These are phyloP conservation scores for Pollenia labialis DNA, from an alignment of 2,888 invertebrate species.

Conservation along the genomic window DNA sequence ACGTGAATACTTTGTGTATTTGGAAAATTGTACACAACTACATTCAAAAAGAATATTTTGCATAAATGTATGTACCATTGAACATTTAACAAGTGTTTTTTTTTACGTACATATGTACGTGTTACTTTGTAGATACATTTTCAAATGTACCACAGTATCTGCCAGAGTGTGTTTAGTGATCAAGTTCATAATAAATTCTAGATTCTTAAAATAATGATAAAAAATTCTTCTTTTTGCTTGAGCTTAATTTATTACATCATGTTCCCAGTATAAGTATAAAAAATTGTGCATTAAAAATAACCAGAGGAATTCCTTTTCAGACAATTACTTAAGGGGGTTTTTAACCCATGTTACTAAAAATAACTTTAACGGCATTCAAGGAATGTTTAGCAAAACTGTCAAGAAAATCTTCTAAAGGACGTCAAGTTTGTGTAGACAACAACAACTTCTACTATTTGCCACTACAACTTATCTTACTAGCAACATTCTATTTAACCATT, in stretches of 20 bases:
- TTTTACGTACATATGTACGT: not conserved
- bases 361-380: slow-evolving; percentile 71
- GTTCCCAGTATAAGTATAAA: not conserved
- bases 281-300: slow-evolving; percentile 1
- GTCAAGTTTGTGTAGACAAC: slow-evolving; percentile 57
- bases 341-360: slow-evolving; percentile 55
- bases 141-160: slow-evolving; percentile 15
- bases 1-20: not conserved
- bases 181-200: slow-evolving; percentile 62
- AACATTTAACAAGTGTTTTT: slow-evolving; percentile 27
- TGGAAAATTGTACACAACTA: not conserved
- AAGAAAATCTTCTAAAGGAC: slow-evolving; percentile 59
- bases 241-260: slow-evolving; percentile 68
- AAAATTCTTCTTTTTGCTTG: slow-evolving; percentile 15
- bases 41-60: slow-evolving; percentile 46
- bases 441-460: slow-evolving; percentile 14
- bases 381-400: slow-evolving; percentile 57
- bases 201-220: slow-evolving; percentile 41
- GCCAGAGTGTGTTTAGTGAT: slow-evolving; percentile 39
- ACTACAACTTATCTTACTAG: not conserved
- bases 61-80: slow-evolving; percentile 28
- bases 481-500: slow-evolving; percentile 19
- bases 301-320: slow-evolving; percentile 50
- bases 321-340: slow-evolving; percentile 40
- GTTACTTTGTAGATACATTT: slow-evolving; percentile 18